Percentiles rank a stretch among this genome's conserved stretches.
Evolutionary conservation across 2,888 invertebrate species (phyloP).

Genomic region (Priocnemis perturbator): DNA sequence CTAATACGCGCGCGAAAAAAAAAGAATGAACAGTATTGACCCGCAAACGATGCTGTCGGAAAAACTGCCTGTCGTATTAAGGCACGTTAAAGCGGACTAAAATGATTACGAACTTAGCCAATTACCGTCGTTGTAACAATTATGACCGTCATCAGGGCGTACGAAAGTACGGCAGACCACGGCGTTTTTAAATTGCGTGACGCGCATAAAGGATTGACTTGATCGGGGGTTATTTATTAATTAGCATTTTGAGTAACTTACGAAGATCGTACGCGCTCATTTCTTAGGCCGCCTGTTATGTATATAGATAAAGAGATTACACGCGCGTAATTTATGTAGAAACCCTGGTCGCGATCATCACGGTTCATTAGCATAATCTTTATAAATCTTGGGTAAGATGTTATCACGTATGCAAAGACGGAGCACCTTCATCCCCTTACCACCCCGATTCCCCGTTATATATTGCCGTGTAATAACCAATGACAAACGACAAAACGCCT

Average conservation of each 20-base stretch:
- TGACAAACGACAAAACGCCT: constrained; percentile 29
- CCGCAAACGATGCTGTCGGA: too few relatives aligned
- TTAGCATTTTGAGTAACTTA: constrained; percentile 34
- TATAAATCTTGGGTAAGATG: constrained; percentile 63
- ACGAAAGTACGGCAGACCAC: too few relatives aligned
- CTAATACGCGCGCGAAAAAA: too few relatives aligned
- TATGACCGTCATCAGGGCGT: too few relatives aligned
- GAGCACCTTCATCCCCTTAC: constrained; percentile 35
- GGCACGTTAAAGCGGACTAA: too few relatives aligned
- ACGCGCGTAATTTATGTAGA: constrained; percentile 55
- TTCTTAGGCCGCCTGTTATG: constrained; percentile 1
- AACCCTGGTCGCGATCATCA: constrained; percentile 58
- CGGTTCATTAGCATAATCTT: constrained; percentile 70
- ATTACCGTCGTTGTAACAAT: too few relatives aligned
- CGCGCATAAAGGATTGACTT: constrained; percentile 28
- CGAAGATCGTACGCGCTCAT: neutral
- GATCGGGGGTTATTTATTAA: constrained; percentile 52
- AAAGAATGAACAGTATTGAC: too few relatives aligned
- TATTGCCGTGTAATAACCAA: constrained; percentile 28
- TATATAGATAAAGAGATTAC: constrained; percentile 58
- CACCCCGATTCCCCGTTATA: constrained; percentile 21
- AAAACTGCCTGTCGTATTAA: too few relatives aligned
- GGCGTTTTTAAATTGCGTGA: too few relatives aligned
- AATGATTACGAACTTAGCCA: too few relatives aligned
- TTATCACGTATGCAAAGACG: constrained; percentile 58